phyloP scores from a whole-genome alignment of 2,888 invertebrate genomes.

The Pollenia angustigena region DNA sequence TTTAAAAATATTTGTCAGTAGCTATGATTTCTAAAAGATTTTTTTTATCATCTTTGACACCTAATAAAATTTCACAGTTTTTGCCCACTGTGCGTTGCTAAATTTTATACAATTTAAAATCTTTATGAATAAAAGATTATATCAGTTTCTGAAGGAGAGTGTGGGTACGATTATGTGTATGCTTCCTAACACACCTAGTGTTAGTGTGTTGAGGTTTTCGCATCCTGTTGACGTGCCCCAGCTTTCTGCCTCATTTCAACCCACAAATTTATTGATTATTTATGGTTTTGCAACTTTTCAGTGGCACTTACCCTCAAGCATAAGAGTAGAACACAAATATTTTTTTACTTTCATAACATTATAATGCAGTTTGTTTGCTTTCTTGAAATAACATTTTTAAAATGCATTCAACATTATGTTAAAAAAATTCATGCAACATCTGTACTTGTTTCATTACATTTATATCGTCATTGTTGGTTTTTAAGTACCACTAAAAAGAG shows the following conservation, averaged over 20 bases:
- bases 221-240: background rate
- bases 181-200: too few species aligned
- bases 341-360: background rate
- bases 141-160: slow-evolving; percentile 8
- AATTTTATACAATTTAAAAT: slow-evolving; percentile 64
- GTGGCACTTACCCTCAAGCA: background rate
- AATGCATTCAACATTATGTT: slow-evolving; percentile 8
- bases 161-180: background rate
- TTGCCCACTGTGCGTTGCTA: background rate
- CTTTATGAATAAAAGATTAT: slow-evolving; percentile 65
- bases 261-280: background rate
- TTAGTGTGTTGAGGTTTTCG: background rate
- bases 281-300: background rate
- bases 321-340: background rate
- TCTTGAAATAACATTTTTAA: slow-evolving; percentile 24
- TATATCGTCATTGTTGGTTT: background rate
- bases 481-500: background rate
- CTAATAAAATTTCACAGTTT: too few species aligned
- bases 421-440: background rate
- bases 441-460: slow-evolving; percentile 9
- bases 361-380: slow-evolving; percentile 21
- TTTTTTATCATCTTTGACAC: too few species aligned
- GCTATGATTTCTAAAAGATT: too few species aligned
- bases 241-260: background rate
- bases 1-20: too few species aligned